Conservation (phyloP, 2,113 vertebrate species). For the Caloenas nicobarica region DNA sequence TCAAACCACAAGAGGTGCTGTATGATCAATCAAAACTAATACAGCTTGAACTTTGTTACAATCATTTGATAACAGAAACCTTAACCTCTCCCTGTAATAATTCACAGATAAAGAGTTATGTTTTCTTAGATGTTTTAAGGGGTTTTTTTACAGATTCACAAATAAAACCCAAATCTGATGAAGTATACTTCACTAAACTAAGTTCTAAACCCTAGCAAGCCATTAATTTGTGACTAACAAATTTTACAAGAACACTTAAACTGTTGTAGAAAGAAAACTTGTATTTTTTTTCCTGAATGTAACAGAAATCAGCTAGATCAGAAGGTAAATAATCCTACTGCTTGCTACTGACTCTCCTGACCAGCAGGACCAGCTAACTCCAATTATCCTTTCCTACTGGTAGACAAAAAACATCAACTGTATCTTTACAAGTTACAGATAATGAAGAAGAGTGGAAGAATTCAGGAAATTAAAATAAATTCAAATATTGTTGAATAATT, state of each 20-base stretch:
- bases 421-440: background rate
- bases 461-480: slow-evolving; percentile 8
- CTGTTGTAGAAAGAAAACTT: slow-evolving; percentile 47
- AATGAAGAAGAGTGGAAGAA: background rate
- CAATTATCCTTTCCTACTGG: background rate
- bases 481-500: background rate
- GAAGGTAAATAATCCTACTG: slow-evolving; percentile 4
- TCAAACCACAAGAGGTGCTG: background rate
- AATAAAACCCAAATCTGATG: background rate
- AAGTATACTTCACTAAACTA: background rate
- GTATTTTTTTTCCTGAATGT: background rate
- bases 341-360: background rate
- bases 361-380: background rate
- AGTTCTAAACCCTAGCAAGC: background rate
- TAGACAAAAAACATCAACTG: slow-evolving; percentile 17
- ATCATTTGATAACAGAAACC: background rate
- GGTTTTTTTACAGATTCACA: background rate
- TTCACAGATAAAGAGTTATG: background rate
- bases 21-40: background rate
- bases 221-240: background rate
- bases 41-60: background rate
- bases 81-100: background rate
- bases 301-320: background rate
- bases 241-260: slow-evolving; percentile 45
- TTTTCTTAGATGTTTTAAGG: background rate